phyloP scores from a whole-genome alignment of 2,113 vertebrate species.

The Brienomyrus longianalis region DNA sequence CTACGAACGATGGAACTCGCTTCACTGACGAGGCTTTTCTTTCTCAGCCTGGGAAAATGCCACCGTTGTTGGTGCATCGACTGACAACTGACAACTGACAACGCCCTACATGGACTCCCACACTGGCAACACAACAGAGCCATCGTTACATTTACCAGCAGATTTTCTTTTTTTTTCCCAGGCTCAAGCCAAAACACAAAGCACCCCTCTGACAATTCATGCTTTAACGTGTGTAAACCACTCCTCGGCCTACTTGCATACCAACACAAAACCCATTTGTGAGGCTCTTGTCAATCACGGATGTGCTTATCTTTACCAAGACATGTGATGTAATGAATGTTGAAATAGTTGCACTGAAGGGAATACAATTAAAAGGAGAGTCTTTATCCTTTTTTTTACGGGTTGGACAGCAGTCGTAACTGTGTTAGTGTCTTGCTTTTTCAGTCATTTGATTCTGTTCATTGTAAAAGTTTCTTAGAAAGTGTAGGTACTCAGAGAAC shows the following conservation, averaged over 20 bases:
- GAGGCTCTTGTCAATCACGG: neutral
- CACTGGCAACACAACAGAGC: neutral
- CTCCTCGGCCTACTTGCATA: neutral
- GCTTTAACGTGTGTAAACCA: neutral
- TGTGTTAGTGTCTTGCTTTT: neutral
- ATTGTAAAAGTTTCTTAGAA: neutral
- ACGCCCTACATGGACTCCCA: neutral
- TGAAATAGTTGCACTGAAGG: neutral
- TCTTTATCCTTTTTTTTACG: neutral
- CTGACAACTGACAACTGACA: no score
- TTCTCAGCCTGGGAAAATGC: constrained; percentile 1
- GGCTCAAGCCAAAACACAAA: neutral
- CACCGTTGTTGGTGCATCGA: neutral
- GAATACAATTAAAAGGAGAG: neutral
- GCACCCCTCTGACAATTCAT: neutral
- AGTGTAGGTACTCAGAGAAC: neutral
- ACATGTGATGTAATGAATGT: neutral
- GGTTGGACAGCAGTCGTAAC: neutral
- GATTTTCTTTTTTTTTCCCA: neutral
- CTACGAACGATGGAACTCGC: constrained; percentile 18
- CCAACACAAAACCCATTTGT: neutral
- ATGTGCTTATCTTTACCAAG: neutral
- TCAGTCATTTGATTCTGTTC: neutral
- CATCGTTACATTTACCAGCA: neutral
- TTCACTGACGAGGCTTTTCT: neutral